phyloP scores from a whole-genome alignment of 1,140 invertebrate species.

The Caenorhabditis tropicalis region DNA sequence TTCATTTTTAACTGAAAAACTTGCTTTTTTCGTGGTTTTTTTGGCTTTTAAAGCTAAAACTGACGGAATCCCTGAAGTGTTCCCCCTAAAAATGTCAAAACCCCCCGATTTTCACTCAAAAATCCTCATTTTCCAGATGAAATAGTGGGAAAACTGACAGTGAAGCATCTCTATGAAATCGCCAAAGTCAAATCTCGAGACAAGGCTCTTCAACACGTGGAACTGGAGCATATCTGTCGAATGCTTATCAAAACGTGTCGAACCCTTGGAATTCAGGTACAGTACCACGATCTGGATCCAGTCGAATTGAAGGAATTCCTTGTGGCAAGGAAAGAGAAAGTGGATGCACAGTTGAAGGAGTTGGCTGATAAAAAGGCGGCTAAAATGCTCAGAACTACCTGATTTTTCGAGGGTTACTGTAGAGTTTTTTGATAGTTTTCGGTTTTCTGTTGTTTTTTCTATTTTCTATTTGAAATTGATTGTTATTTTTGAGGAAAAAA shows the following conservation, averaged over 20 bases:
- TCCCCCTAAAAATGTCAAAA: neutral
- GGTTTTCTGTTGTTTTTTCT: too few species aligned
- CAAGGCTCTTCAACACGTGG: constrained; percentile 78
- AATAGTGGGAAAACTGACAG: constrained; percentile 85
- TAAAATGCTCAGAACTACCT: constrained; percentile 83
- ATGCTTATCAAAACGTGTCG: constrained; percentile 58
- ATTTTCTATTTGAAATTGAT: neutral
- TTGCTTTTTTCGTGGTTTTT: too few species aligned
- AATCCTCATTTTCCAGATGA: constrained; percentile 75
- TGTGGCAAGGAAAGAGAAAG: constrained; percentile 78
- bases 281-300: constrained; percentile 79
- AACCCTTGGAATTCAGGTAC: constrained; percentile 76
- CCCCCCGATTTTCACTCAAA: neutral
- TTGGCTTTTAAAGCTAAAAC: too few species aligned
- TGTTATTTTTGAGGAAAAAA: neutral
- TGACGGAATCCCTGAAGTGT: too few species aligned
- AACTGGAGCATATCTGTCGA: constrained; percentile 75
- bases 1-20: too few species aligned
- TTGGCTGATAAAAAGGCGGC: constrained; percentile 87
- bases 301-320: constrained; percentile 86
- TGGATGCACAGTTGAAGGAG: constrained; percentile 81
- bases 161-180: constrained; percentile 98
- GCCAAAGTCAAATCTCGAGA: constrained; percentile 90
- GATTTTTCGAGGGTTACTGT: neutral
- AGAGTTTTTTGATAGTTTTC: neutral